Evolutionary conservation across 2,113 vertebrate genomes (phyloP), one percentile per base, ranked within the genome.

Genomic region (Ranitomeya imitator): DNA sequence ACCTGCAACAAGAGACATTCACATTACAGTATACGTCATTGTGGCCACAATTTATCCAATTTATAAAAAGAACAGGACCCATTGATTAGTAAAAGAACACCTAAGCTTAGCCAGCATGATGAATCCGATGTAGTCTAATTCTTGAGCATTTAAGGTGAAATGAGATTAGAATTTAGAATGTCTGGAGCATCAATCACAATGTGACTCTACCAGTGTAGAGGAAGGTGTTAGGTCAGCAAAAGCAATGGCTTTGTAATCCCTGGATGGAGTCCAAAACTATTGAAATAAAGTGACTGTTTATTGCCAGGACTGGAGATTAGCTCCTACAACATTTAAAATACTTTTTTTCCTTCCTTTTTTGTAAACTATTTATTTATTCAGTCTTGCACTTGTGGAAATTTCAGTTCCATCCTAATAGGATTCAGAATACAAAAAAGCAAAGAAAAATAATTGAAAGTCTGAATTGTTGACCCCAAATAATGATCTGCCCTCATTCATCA

Each of bases 161-260:
- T 52, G 76, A 79, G 85, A 86, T 79, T 79, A 65, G 85, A 74
- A 74, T 76, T 71, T 59, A 18, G 51, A 85, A 84, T 89, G 60
- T 57, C 69, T 77, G 57, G 14, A 31, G 60, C 71, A 89, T 89
- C 81, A 78, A 85, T 89, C 87, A 79, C 61, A 37, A 21, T 79
- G 73, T 85, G 81, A 79, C 81, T 84, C 73, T 67, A 73, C 69
- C 45, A 61, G 81, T 78, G 73, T 79, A 89, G 74, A 77, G 52
- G 87, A 89, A 89, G 87, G 87, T 85, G 74, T 89, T 89, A 85
- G 87, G 87, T 89, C 87, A 89, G 81, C 60, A n/a, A 89, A 89
- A 89, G 87, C 87, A 65, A 85, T 52, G 52, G 73, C 59, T 67
- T 69, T 84, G 51, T 78, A 73, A 83, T 89, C 61, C 77, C 52